phyloP scores from a whole-genome alignment of 92 coral and sea anemone genomes.

The Chrysogorgia sp. region DNA sequence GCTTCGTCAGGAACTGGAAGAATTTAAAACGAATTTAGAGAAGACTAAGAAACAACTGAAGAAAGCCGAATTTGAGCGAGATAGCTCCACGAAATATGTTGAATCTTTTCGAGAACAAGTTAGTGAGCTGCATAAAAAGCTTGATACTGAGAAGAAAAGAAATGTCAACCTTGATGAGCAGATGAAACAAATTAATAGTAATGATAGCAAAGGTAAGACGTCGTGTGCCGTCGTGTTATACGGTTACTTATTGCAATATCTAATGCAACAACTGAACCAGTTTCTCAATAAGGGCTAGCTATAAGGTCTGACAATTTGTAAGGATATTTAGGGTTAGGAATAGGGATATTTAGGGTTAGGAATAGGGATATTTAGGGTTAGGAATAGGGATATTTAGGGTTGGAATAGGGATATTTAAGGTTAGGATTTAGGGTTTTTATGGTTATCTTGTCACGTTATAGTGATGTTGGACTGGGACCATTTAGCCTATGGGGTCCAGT shows the following conservation, averaged over 20 bases:
- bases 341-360: too few species aligned
- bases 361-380: too few species aligned
- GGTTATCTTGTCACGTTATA: background rate
- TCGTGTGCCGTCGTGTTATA: background rate
- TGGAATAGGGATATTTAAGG: too few species aligned
- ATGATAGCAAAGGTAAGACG: background rate
- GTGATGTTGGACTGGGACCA: background rate
- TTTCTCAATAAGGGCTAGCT: too few species aligned
- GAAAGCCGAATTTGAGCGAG: constrained; percentile 90
- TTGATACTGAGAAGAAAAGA: constrained; percentile 75
- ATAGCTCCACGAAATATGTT: constrained; percentile 75
- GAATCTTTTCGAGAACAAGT: constrained; percentile 76
- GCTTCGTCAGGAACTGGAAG: constrained; percentile 60
- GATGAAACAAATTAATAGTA: background rate
- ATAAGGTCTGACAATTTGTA: too few species aligned
- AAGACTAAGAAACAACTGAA: constrained; percentile 69
- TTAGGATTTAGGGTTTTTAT: too few species aligned
- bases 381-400: too few species aligned
- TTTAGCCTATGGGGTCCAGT: too few species aligned
- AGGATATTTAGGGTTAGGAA: too few species aligned
- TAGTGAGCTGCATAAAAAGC: constrained; percentile 72
- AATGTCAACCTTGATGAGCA: constrained; percentile 37
- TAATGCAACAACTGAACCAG: background rate
- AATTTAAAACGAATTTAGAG: constrained; percentile 64
- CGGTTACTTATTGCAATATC: background rate